Evolutionary conservation across 2,888 invertebrate species (phyloP), one percentile per base, ranked within the genome.

Genomic region (Chromoteleia sp.): DNA sequence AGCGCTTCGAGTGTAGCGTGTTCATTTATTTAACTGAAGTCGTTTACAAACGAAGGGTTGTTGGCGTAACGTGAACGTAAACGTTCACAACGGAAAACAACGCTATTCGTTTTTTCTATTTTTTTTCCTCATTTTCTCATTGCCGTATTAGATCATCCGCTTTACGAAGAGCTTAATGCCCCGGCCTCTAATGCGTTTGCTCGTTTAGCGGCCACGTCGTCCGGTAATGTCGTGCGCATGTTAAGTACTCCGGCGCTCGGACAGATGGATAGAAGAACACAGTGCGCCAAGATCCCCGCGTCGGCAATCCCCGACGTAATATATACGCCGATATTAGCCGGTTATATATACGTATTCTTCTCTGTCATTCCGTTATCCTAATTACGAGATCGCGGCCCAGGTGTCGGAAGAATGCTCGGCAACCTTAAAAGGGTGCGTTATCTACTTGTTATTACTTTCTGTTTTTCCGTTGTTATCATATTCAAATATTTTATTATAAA

Each of bases 161-260:
- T 63, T 59, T 50, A 17, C 19, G 43, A 25, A 56, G 36, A 7
- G 39, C 48, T 73, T 68, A 54, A 67, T 74, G 61, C 68, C 33
- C 21, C 29, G 56, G 56, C 54, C 58, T 54, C 61, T 50, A 56
- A 80, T 68, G 74, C 74, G 79, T 79, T 80, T 80, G 75, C 75
- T 70, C 75, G 81, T 71, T 81, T 71, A 63, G 75, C 65, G 56
- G 74, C 74, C 56, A 33, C 36, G 63, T 59, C 58, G 58, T 33
- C 48, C 59, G 33, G 59, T 73, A 58, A 71, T 74, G 79, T 80
- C 74, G 67, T 61, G 61, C 45, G 61, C 61, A 45, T 74, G 75
- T 80, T 70, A 80, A 75, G 70, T 68, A 68, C 67, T 67, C 59
- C 10, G 14, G 5, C 43, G 14, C 39, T 43, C 45, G 50, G 30